Conservation (phyloP, 2,113 vertebrate genomes). For the Felis catus region DNA sequence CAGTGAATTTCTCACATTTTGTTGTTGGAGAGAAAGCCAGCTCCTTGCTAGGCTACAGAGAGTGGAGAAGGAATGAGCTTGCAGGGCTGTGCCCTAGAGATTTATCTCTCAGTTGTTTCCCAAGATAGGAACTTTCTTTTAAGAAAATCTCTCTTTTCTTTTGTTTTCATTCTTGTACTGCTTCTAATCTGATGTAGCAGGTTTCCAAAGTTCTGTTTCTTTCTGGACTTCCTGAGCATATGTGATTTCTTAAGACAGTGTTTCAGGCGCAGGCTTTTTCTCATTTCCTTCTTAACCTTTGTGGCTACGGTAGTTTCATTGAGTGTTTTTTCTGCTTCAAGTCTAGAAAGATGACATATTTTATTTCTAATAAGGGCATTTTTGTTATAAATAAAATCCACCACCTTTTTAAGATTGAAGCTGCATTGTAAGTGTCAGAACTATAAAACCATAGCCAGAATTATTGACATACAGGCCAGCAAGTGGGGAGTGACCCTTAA, state of each 20-base stretch:
- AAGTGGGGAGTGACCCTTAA: neutral
- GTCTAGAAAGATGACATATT: neutral
- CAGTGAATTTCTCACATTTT: neutral
- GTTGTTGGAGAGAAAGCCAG: neutral
- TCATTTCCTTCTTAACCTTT: neutral
- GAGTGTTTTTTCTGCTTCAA: neutral
- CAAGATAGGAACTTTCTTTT: neutral
- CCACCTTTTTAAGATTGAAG: neutral
- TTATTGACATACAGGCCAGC: neutral
- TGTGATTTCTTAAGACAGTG: neutral
- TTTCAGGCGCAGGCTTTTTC: neutral
- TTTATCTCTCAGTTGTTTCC: neutral
- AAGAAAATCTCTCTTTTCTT: neutral
- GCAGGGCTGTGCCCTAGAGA: neutral
- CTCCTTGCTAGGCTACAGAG: neutral
- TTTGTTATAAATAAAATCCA: neutral
- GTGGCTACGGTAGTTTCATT: neutral
- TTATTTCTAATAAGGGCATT: neutral
- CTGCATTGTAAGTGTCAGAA: neutral
- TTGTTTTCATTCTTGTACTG: neutral
- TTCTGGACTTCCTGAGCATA: neutral
- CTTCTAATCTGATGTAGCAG: neutral
- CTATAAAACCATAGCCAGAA: neutral
- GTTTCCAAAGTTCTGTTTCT: neutral
- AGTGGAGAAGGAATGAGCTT: neutral